Percentiles rank a stretch among this genome's conserved stretches.
Evolutionary conservation across 2,113 vertebrate genomes (phyloP).

Genomic region (Gopherus evgoodei): DNA sequence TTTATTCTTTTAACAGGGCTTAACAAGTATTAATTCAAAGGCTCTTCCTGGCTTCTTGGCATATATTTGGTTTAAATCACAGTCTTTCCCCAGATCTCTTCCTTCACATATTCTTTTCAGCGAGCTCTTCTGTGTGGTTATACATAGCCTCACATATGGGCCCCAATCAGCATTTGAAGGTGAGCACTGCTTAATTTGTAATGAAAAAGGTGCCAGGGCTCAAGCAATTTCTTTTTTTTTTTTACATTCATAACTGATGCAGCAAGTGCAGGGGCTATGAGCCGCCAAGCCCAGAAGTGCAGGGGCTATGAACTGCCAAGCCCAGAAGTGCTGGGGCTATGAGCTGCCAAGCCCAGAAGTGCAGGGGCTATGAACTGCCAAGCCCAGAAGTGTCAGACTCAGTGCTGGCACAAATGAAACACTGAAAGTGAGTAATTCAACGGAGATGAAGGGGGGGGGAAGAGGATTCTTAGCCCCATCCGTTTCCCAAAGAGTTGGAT

Average conservation of each 20-base stretch:
- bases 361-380: no score
- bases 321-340: no score
- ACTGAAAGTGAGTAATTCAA: slow-evolving; percentile 47
- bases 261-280: no score
- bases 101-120: not conserved
- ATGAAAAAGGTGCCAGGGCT: no score
- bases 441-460: not conserved
- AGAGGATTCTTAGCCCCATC: not conserved
- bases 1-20: not conserved
- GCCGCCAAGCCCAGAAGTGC: no score
- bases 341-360: no score
- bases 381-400: no score
- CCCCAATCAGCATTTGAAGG: slow-evolving; percentile 22
- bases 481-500: not conserved
- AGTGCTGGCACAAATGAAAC: no score
- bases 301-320: no score
- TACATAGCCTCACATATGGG: not conserved
- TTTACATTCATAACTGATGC: no score
- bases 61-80: not conserved
- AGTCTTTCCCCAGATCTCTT: not conserved
- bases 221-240: no score
- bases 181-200: not conserved
- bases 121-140: not conserved
- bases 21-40: not conserved
- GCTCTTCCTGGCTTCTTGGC: not conserved